Evolutionary conservation across 2,888 invertebrate genomes (phyloP).

Genomic region (Euplexia lucipara): DNA sequence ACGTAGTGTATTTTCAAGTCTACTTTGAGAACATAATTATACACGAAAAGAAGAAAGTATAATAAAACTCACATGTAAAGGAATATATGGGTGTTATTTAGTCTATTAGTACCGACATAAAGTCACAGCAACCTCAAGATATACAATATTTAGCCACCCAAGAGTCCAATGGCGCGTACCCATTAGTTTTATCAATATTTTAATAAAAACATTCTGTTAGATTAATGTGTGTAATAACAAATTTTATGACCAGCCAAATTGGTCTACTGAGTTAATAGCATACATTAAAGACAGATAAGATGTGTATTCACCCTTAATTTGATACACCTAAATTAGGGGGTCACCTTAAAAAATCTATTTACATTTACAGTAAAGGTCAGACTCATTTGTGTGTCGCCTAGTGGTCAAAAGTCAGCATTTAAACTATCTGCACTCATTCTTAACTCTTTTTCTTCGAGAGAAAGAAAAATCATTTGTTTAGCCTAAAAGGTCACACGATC

Average conservation of each 20-base stretch:
- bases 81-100: too few species aligned
- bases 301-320: slow-evolving; percentile 38
- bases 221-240: slow-evolving; percentile 55
- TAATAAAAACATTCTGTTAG: slow-evolving; percentile 47
- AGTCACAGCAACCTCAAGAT: not conserved
- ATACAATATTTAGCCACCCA: not conserved
- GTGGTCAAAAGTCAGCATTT: too few species aligned
- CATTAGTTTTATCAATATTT: slow-evolving; percentile 45
- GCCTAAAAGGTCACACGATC: too few species aligned
- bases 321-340: slow-evolving; percentile 25
- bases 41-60: too few species aligned
- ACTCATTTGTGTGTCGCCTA: too few species aligned
- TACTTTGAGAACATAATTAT: too few species aligned
- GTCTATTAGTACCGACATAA: not conserved
- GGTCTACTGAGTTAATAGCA: slow-evolving; percentile 48
- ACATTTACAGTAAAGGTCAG: not conserved
- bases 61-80: too few species aligned
- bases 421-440: too few species aligned
- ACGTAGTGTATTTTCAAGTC: too few species aligned
- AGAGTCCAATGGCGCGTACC: not conserved
- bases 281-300: slow-evolving; percentile 48
- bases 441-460: too few species aligned
- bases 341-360: slow-evolving; percentile 13
- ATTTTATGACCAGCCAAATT: slow-evolving; percentile 57
- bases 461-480: too few species aligned